Evolutionary conservation across 2,888 invertebrate genomes (phyloP).

Genomic region (Malacosoma neustria): DNA sequence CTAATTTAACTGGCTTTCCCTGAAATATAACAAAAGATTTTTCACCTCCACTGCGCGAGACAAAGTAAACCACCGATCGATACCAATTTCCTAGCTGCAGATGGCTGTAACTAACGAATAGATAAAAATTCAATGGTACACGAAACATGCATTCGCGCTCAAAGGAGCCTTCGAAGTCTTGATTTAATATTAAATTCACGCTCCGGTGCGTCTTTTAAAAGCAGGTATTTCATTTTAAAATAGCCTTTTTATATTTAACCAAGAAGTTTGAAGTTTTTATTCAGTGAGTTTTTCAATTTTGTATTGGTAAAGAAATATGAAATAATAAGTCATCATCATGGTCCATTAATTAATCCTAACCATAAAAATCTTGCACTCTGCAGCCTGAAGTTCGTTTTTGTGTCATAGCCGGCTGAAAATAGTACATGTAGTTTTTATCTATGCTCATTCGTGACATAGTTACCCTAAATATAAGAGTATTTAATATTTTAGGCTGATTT

Average conservation of each 20-base stretch:
- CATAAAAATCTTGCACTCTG: too few relatives aligned
- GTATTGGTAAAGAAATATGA: too few relatives aligned
- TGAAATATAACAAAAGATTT: neutral
- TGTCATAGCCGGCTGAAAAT: too few relatives aligned
- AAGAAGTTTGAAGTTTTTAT: too few relatives aligned
- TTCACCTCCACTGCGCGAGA: constrained; percentile 3
- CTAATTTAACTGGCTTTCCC: neutral
- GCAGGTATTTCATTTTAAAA: neutral
- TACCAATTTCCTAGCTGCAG: constrained; percentile 20
- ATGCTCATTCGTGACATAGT: too few relatives aligned
- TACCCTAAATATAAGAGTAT: too few relatives aligned
- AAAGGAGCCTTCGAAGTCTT: neutral
- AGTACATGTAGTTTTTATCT: too few relatives aligned
- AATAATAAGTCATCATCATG: neutral
- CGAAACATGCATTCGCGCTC: constrained; percentile 5
- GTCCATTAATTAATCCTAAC: constrained; percentile 1
- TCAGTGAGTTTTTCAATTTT: too few relatives aligned
- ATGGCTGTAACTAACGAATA: constrained; percentile 12
- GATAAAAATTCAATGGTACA: constrained; percentile 18
- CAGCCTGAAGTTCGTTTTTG: too few relatives aligned
- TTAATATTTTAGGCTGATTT: too few relatives aligned
- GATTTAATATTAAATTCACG: constrained; percentile 5
- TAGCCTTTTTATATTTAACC: neutral
- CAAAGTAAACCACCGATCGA: constrained; percentile 21
- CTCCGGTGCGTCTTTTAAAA: neutral